Evolutionary conservation across 1,140 invertebrate genomes (phyloP).

Genomic region (Zophobas morio): DNA sequence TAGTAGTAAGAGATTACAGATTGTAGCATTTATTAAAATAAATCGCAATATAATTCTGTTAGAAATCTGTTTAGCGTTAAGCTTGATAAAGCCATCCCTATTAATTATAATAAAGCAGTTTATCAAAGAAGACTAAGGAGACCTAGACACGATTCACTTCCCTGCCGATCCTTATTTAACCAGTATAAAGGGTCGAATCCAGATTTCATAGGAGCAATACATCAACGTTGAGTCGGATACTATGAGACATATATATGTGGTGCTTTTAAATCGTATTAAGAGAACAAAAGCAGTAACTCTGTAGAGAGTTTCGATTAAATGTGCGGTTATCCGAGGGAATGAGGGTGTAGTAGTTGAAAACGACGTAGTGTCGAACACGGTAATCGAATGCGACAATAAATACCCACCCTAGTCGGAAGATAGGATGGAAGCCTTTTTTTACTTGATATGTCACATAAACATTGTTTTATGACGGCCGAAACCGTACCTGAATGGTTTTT

Average conservation of each 20-base stretch:
- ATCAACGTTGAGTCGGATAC: slow-evolving; percentile 41
- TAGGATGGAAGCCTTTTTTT: slow-evolving; percentile 1
- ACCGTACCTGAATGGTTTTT: slow-evolving; percentile 29
- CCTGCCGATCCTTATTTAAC: slow-evolving; percentile 32
- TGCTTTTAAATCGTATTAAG: slow-evolving; percentile 53
- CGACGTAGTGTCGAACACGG: slow-evolving; percentile 35
- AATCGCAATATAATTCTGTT: slow-evolving; percentile 39
- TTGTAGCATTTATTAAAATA: slow-evolving; percentile 33
- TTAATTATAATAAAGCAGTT: slow-evolving; percentile 35
- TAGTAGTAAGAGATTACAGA: slow-evolving; percentile 10
- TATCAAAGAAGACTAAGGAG: slow-evolving; percentile 39
- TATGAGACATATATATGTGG: slow-evolving; percentile 49
- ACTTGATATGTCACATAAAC: slow-evolving; percentile 25
- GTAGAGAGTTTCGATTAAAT: slow-evolving; percentile 45
- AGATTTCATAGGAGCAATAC: slow-evolving; percentile 51
- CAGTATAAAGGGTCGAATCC: slow-evolving; percentile 40
- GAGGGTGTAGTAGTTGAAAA: slow-evolving; percentile 39
- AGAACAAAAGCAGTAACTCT: slow-evolving; percentile 52
- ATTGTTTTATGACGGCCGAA: slow-evolving; percentile 31
- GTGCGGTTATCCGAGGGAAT: slow-evolving; percentile 41
- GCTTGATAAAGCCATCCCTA: slow-evolving; percentile 34
- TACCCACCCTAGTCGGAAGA: slow-evolving; percentile 7
- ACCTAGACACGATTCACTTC: slow-evolving; percentile 21
- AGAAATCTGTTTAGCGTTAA: slow-evolving; percentile 38
- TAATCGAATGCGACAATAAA: slow-evolving; percentile 40